Evolutionary conservation across 1,140 invertebrate species (phyloP).

Genomic region (Oryzaephilus surinamensis): DNA sequence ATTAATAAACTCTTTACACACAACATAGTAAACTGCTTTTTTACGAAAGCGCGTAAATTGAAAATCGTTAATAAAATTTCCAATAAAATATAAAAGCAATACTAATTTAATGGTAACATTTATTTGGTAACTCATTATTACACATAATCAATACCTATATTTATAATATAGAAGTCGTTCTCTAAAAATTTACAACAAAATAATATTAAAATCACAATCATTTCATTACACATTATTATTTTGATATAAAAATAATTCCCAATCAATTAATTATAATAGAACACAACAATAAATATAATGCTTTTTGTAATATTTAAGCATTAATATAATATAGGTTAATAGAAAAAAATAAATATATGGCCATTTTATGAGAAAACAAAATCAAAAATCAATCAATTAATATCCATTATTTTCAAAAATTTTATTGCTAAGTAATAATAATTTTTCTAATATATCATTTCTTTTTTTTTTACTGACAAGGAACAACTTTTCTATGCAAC

Average conservation of each 20-base stretch:
- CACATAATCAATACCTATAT: constrained; percentile 14
- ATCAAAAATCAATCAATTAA: constrained; percentile 2
- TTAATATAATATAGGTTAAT: too few species aligned
- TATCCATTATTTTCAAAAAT: constrained; percentile 4
- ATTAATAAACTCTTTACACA: too few species aligned
- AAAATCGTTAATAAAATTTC: too few species aligned
- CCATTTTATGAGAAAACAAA: too few species aligned
- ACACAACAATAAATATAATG: constrained; percentile 2
- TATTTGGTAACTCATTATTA: constrained; percentile 22
- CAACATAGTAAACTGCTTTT: too few species aligned
- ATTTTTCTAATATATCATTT: constrained; percentile 8
- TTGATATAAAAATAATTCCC: constrained; percentile 5
- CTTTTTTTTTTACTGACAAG: constrained; percentile 14
- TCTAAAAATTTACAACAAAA: constrained; percentile 12
- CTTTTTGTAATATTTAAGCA: too few species aligned
- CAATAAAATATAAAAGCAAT: too few species aligned
- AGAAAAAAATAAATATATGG: too few species aligned
- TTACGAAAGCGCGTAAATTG: too few species aligned
- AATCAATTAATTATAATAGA: constrained; percentile 4
- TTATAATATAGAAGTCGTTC: too few species aligned
- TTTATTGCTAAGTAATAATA: constrained; percentile 12
- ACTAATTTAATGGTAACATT: constrained; percentile 21
- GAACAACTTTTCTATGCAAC: constrained; percentile 17
- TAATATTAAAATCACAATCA: constrained; percentile 16
- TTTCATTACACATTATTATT: constrained; percentile 14